phyloP scores from a whole-genome alignment of 92 coral and sea anemone species.

The Plumapathes pennacea region DNA sequence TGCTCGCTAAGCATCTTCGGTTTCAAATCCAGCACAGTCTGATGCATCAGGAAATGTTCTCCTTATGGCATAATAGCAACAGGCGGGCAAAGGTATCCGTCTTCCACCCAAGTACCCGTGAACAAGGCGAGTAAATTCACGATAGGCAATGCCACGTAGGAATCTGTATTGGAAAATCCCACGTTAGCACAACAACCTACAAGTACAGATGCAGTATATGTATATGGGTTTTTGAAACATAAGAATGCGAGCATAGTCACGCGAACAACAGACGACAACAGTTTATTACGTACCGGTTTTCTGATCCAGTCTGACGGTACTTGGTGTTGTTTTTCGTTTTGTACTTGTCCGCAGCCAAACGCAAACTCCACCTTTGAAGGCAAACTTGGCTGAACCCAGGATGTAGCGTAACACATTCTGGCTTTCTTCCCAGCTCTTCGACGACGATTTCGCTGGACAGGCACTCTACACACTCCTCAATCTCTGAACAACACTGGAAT shows the following conservation, averaged over 20 bases:
- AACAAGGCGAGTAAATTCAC: constrained; percentile 44
- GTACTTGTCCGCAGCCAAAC: constrained; percentile 56
- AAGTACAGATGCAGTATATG: too few relatives aligned
- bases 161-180: constrained; percentile 11
- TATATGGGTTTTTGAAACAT: not conserved
- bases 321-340: constrained; percentile 30
- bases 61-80: constrained; percentile 35
- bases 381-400: constrained; percentile 55
- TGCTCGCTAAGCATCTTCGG: constrained; percentile 13
- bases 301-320: constrained; percentile 57
- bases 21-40: constrained; percentile 35
- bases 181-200: too few relatives aligned
- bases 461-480: constrained; percentile 35
- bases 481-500: constrained; percentile 41
- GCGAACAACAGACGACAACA: not conserved
- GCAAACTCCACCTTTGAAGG: constrained; percentile 56
- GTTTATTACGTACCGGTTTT: constrained; percentile 28
- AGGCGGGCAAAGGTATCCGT: constrained; percentile 55
- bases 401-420: constrained; percentile 40
- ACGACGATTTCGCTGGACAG: constrained; percentile 25
- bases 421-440: constrained; percentile 20
- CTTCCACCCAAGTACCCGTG: constrained; percentile 53
- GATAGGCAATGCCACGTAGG: constrained; percentile 43
- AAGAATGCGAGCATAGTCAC: not conserved
- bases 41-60: constrained; percentile 20